Base-by-base conservation (phyloP, 2,888 invertebrate genomes). In the Sialis fuliginosa region DNA sequence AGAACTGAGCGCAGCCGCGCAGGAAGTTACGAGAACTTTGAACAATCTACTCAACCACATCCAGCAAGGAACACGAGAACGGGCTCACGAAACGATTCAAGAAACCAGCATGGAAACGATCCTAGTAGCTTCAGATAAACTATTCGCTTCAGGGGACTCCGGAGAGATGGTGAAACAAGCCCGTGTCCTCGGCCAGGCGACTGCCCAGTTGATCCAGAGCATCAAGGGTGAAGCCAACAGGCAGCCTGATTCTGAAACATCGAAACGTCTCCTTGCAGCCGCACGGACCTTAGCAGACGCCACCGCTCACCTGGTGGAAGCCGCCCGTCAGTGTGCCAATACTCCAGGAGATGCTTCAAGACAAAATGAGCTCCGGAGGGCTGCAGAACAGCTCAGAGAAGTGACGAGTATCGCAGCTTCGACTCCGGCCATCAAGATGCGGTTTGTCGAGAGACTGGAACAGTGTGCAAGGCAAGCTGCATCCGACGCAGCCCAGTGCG, bases 111-210 rank as follows among this genome's bases (percentile, higher is more conserved):
- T 96, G 8, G 93, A 95, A 63, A 83, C 80, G 37, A 93, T 97
- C 54, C 74, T 95, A 59, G 73, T 81, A 3, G 89, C 92, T 6
- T 89, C 92, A 5, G 93, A 96, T 62, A 78, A 85, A 43, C 69
- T 98, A 44, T 81, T 87, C 48, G 81, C 84, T 4, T 84, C 87
- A 9, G 86, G 85, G 1, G 88, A 93, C 65, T 79, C 92, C 0
- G 81, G 81, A 6, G 93, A 95, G 66, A 95, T 96, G 95, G 86
- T 97, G 41, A 77, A 81, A 0, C 93, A 95, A 60, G 95, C 96
- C 0, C 69, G 90, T 45, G 77, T 87, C 33, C 70, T 96, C 49
- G 95, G 95, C 0, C 89, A 91, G 67, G 95, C 95, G 22, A 96
- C 95, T 0, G 90, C 95, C 0, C 83, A 89, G 52, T 74, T 97